A percentile compares a stretch with the other conserved stretches of the same genome.
These are phyloP conservation scores for Brenthis hecate DNA, from an alignment of 2,888 invertebrate species.

Conservation along the genomic window DNA sequence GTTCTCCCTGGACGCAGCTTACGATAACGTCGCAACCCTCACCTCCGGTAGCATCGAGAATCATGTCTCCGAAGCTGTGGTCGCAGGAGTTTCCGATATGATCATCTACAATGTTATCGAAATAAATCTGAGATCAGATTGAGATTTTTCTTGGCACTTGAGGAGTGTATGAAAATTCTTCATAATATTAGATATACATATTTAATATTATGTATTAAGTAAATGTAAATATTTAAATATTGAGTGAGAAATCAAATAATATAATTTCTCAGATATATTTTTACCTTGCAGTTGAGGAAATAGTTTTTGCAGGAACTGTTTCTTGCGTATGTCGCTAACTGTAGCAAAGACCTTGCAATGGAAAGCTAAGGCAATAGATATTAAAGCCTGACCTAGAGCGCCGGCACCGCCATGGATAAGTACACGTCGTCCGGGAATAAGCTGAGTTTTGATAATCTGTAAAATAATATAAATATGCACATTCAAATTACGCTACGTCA, in stretches of 20 bases:
- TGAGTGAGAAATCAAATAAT: too few species aligned
- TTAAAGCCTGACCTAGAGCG: constrained; percentile 61
- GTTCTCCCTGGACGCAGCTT: constrained; percentile 48
- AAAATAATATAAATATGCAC: not conserved
- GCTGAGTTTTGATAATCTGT: constrained; percentile 44
- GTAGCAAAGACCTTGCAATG: constrained; percentile 55
- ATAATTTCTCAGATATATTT: too few species aligned
- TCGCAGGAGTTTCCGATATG: constrained; percentile 61
- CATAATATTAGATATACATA: not conserved
- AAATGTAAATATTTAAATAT: too few species aligned
- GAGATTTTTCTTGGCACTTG: too few species aligned
- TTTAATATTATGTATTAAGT: too few species aligned
- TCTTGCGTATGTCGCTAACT: constrained; percentile 51
- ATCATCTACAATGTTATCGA: constrained; percentile 46
- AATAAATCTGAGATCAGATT: too few species aligned
- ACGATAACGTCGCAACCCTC: constrained; percentile 54
- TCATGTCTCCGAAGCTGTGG: constrained; percentile 47
- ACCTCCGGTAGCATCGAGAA: constrained; percentile 44
- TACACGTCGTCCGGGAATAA: constrained; percentile 40
- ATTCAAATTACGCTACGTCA: constrained; percentile 10
- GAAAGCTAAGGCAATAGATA: constrained; percentile 53
- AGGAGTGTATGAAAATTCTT: constrained; percentile 21
- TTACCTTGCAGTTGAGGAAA: constrained; percentile 56
- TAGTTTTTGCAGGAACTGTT: constrained; percentile 49
- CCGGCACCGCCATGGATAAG: constrained; percentile 62